phyloP scores from a whole-genome alignment of 2,113 vertebrate species.

The Nothobranchius furzeri region DNA sequence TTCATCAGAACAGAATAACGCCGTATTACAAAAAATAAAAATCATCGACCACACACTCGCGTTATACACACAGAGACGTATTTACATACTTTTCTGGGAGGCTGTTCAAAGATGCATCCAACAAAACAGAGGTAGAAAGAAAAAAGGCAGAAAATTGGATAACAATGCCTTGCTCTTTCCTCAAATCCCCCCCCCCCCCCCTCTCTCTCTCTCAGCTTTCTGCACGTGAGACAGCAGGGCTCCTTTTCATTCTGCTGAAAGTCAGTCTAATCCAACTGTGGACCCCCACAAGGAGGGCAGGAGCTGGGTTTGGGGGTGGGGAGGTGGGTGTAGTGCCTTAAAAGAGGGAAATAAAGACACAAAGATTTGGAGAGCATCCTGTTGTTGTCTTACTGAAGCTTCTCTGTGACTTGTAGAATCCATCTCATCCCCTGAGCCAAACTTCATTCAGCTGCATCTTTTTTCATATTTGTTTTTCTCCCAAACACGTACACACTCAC shows the following conservation, averaged over 20 bases:
- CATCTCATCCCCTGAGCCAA: conserved; percentile 34
- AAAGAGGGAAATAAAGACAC: background rate
- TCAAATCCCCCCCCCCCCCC: background rate
- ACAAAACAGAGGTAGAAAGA: conserved; percentile 37
- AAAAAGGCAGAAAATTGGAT: conserved; percentile 65
- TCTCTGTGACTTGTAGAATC: conserved; percentile 38
- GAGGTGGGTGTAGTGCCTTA: background rate
- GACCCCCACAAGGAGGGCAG: conserved; percentile 31
- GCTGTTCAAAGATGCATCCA: conserved; percentile 36
- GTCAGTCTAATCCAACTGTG: conserved; percentile 51
- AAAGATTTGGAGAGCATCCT: background rate
- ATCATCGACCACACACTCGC: conserved; percentile 18
- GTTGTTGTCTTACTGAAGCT: conserved; percentile 31
- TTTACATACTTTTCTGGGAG: conserved; percentile 58
- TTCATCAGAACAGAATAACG: conserved; percentile 31
- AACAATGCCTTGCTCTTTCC: conserved; percentile 36
- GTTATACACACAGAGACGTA: conserved; percentile 8
- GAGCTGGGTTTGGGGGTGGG: no score
- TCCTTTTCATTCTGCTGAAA: conserved; percentile 41
- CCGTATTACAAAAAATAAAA: background rate
- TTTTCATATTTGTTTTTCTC: conserved; percentile 22
- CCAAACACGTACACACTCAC: conserved; percentile 2
- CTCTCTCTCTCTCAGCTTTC: conserved; percentile 11
- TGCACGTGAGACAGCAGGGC: conserved; percentile 41
- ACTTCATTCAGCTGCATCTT: conserved; percentile 36